phyloP scores from a whole-genome alignment of 2,888 invertebrate genomes.

The Thymelicus acteon region DNA sequence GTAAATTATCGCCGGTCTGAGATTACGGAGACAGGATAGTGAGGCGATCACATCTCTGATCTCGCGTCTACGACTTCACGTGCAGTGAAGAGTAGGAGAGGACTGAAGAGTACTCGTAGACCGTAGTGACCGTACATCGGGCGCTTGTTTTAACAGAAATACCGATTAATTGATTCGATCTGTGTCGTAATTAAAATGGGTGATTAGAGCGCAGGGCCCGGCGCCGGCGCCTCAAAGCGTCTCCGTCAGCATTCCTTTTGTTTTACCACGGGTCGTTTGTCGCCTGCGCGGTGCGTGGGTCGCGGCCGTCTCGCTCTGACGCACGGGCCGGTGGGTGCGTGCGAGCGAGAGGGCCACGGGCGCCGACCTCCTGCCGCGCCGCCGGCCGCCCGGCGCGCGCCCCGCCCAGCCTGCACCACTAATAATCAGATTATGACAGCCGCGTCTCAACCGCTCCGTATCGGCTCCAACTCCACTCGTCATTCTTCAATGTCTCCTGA shows the following conservation, averaged over 20 bases:
- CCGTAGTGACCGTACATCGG: slow-evolving; percentile 45
- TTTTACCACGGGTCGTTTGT: slow-evolving; percentile 85
- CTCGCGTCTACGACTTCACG: slow-evolving; percentile 63
- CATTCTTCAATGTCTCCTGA: slow-evolving; percentile 68
- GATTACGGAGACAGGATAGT: slow-evolving; percentile 55
- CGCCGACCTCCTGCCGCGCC: slow-evolving; percentile 81
- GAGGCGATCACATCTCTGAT: slow-evolving; percentile 62
- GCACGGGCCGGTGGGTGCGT: slow-evolving; percentile 42
- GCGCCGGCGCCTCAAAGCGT: slow-evolving; percentile 83
- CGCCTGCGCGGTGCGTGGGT: slow-evolving; percentile 74
- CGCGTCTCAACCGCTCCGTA: slow-evolving; percentile 63
- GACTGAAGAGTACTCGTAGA: slow-evolving; percentile 70
- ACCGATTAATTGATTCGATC: slow-evolving; percentile 85
- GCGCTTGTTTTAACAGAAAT: slow-evolving; percentile 82
- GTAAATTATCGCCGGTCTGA: slow-evolving; percentile 48
- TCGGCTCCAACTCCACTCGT: slow-evolving; percentile 62
- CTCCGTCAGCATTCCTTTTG: slow-evolving; percentile 84
- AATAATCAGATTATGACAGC: slow-evolving; percentile 84
- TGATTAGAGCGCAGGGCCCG: slow-evolving; percentile 82
- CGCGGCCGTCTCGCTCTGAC: slow-evolving; percentile 55
- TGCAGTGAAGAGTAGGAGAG: slow-evolving; percentile 50
- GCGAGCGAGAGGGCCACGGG: slow-evolving; percentile 73
- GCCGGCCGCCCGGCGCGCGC: slow-evolving; percentile 77
- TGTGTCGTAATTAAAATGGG: slow-evolving; percentile 85
- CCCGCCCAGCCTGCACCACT: slow-evolving; percentile 76